Base-by-base conservation (phyloP, 2,888 invertebrate species). In the Nomada flava region DNA sequence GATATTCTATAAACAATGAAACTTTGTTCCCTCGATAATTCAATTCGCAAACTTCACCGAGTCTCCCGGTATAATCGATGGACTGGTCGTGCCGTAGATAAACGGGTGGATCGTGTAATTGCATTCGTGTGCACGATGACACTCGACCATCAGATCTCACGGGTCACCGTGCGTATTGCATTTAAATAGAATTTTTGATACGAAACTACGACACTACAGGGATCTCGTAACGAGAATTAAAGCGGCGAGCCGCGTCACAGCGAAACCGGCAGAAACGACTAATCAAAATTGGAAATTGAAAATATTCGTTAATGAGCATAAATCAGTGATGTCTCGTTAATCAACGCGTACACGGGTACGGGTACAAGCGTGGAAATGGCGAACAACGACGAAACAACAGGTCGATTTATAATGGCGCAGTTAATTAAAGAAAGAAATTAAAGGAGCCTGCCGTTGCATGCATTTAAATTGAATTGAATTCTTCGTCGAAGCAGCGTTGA, bases 61-160 rank as follows among this genome's bases (percentile, higher is more conserved):
- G 9, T 15, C 52, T 47, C 47, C 47, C 15, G 52, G 63, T 67
- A 65, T 73, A 70, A 75, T 77, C 79, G 82, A 79, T 69, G 75
- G 36, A 70, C 60, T 67, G 73, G 68, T 79, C 76, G 75, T 79
- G 60, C 79, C 79, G 75, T 70, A 70, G 87, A 83, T 82, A 85
- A 83, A 83, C 79, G 78, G 82, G 78, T 79, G 83, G 81, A 84
- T 62, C 77, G 82, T 86, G 88, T 90, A 91, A 91, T 91, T 91
- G 89, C 89, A 88, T 91, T 90, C 89, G 89, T 87, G 89, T 90
- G 89, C 76, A 73, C 83, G 75, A 75, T 77, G 78, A 85, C 71
- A 80, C 78, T 69, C 64, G 44, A 64, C 63, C 82, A 59, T 71
- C 82, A 70, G 73, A 77, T 75, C 83, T 79, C 74, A 29, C 75